A percentile compares a stretch with the other conserved stretches of the same genome.
These are phyloP conservation scores for Pluvianellus socialis DNA, from an alignment of 2,113 vertebrate genomes.

Conservation along the genomic window DNA sequence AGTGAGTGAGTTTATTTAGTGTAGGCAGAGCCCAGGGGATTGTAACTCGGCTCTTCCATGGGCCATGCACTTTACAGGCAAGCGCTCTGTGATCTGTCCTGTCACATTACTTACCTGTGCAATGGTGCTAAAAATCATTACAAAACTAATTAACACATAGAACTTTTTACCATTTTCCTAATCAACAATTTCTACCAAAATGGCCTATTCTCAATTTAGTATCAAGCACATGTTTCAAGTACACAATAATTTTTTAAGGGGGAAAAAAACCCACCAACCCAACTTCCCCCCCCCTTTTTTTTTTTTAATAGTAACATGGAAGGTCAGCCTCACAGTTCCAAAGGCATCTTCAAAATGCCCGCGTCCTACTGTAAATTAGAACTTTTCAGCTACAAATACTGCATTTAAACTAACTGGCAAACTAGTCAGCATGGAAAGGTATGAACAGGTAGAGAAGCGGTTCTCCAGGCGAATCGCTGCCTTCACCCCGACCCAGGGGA, in stretches of 20 bases:
- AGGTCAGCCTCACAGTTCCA: background rate
- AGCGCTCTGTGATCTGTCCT: background rate
- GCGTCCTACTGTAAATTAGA: background rate
- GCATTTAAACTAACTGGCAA: background rate
- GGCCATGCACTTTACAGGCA: background rate
- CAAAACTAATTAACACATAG: background rate
- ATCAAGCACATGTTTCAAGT: background rate
- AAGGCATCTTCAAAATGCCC: background rate
- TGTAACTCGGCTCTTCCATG: background rate
- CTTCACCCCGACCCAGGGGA: background rate
- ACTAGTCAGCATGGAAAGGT: background rate
- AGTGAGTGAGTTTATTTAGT: background rate
- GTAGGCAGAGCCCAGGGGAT: rapidly evolving
- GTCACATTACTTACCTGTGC: background rate
- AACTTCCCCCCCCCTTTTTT: no score
- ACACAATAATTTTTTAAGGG: background rate
- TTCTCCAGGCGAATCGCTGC: rapidly evolving
- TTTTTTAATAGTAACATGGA: background rate
- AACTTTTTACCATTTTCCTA: background rate
- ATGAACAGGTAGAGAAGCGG: background rate
- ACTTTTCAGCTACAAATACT: background rate
- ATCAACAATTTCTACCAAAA: background rate
- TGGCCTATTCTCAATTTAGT: background rate
- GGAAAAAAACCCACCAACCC: no score
- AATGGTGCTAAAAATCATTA: background rate